Conservation (phyloP, 2,113 vertebrate genomes). For the Crotalus horridus region DNA sequence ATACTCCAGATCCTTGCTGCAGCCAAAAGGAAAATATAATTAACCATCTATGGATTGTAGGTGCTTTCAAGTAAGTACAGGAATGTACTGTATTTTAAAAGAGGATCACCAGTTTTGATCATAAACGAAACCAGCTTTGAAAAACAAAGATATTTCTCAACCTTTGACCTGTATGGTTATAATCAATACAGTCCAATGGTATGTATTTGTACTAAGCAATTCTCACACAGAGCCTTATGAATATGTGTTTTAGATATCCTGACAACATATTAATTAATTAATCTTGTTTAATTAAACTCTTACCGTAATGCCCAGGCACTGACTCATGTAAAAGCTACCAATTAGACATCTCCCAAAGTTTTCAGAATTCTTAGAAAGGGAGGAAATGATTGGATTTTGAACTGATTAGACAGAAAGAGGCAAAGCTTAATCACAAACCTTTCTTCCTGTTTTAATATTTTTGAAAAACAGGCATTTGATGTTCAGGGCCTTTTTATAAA, state of each 20-base stretch:
- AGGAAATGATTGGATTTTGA: neutral
- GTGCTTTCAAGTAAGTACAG: neutral
- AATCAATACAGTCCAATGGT: neutral
- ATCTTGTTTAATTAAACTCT: neutral
- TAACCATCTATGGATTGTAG: neutral
- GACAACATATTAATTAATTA: neutral
- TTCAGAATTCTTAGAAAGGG: neutral
- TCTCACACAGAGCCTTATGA: neutral
- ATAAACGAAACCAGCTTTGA: neutral
- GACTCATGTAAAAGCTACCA: neutral
- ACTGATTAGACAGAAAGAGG: neutral
- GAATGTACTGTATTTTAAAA: neutral
- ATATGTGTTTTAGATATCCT: neutral
- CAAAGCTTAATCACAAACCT: neutral
- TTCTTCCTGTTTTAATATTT: neutral
- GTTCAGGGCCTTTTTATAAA: neutral
- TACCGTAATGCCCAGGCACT: neutral
- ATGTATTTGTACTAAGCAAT: neutral
- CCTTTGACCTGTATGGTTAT: neutral
- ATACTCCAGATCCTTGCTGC: neutral
- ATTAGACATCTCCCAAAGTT: neutral
- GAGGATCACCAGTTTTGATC: neutral
- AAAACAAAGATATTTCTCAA: neutral
- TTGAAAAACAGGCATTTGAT: neutral
- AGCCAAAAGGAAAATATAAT: neutral